These are phyloP conservation scores for Lutraria rhynchaena DNA, from an alignment of 1,140 invertebrate species.

Conservation along the genomic window DNA sequence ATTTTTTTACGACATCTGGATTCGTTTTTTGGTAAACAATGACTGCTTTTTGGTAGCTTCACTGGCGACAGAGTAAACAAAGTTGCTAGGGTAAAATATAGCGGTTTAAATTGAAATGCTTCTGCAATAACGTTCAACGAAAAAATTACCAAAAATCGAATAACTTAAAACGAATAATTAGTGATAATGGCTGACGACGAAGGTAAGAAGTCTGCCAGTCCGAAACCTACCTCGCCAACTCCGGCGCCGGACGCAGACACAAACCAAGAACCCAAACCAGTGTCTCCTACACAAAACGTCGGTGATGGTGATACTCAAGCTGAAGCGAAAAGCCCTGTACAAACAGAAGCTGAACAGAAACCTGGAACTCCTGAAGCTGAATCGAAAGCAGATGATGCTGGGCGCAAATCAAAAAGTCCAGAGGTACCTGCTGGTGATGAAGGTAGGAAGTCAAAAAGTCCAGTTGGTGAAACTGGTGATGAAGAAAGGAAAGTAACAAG, in stretches of 20 bases:
- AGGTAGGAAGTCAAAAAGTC: conserved; percentile 22
- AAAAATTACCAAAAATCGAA: background rate
- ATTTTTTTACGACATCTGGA: too few species aligned
- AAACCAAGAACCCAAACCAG: conserved; percentile 44
- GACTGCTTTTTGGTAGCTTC: too few species aligned
- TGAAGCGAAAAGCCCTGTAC: conserved; percentile 21
- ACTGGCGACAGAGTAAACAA: conserved; percentile 63
- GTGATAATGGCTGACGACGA: conserved; percentile 63
- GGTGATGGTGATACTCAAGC: conserved; percentile 14
- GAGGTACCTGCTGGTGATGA: conserved; percentile 5
- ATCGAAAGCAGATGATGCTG: conserved; percentile 53
- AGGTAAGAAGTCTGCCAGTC: conserved; percentile 44
- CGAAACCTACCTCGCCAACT: background rate
- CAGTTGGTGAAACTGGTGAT: background rate
- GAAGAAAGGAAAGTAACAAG: conserved; percentile 5
- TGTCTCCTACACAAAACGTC: conserved; percentile 19
- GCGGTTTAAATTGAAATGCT: conserved; percentile 33
- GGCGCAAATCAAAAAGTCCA: conserved; percentile 50
- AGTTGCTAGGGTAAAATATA: conserved; percentile 64
- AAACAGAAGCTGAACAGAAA: conserved; percentile 12
- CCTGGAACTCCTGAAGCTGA: conserved; percentile 6
- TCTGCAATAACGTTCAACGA: background rate
- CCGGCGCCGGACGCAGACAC: background rate
- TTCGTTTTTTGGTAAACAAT: too few species aligned
- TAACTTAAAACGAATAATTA: background rate